Evolutionary conservation across 2,797 vertebrate genomes (phyloP).

Genomic region (Pempheris klunzingeri): DNA sequence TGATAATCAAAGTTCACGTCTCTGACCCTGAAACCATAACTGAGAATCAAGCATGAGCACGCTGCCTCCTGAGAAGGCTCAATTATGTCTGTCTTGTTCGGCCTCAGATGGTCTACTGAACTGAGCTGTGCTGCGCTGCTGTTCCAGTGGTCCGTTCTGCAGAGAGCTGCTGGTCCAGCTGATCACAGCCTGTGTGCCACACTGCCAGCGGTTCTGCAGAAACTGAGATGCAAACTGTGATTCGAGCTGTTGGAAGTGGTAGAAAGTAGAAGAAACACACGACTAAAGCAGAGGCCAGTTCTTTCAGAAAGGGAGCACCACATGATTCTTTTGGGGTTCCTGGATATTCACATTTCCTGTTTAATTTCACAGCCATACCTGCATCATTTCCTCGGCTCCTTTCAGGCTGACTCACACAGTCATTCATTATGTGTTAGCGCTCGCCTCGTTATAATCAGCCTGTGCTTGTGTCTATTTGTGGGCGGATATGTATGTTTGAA

Average conservation of each 20-base stretch:
- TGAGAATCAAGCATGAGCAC: neutral
- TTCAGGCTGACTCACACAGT: neutral
- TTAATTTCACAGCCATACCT: neutral
- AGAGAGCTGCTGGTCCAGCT: constrained; percentile 16
- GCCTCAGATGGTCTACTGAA: constrained; percentile 18
- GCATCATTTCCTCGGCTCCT: neutral
- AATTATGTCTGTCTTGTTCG: neutral
- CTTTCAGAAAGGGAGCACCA: neutral
- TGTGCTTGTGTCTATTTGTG: constrained; percentile 33
- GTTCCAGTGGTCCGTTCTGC: constrained; percentile 37
- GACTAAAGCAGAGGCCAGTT: neutral
- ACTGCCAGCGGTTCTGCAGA: constrained; percentile 5
- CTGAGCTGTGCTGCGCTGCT: neutral
- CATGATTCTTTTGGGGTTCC: neutral
- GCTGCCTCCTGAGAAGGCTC: neutral
- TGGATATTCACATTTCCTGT: neutral
- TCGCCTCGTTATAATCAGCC: constrained; percentile 44
- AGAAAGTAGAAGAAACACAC: constrained; percentile 26
- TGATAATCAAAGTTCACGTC: constrained; percentile 21
- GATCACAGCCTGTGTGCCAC: constrained; percentile 54
- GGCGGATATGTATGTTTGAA: neutral
- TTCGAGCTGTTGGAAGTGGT: too few species aligned
- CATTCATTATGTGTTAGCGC: neutral
- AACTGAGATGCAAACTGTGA: constrained; percentile 32
- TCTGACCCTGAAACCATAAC: constrained; percentile 5